These are phyloP conservation scores for Ganaspis brasiliensis DNA, from an alignment of 2,888 invertebrate species.

Conservation along the genomic window DNA sequence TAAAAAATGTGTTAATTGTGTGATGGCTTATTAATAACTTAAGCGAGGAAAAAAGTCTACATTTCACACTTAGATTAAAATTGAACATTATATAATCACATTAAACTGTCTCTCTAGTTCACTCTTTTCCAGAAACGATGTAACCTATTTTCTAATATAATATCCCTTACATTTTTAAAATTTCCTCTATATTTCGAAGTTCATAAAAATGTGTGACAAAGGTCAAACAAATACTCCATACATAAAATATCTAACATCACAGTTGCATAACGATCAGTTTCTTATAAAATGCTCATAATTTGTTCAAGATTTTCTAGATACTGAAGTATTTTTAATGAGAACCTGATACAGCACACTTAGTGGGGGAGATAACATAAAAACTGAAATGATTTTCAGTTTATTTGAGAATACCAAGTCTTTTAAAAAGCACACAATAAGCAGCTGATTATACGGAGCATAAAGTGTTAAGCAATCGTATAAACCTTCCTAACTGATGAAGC, in stretches of 20 bases:
- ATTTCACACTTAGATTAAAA: background rate
- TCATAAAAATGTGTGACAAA: no score
- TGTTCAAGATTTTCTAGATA: background rate
- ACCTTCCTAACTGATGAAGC: background rate
- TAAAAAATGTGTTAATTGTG: no score
- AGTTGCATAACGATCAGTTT: background rate
- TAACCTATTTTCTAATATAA: no score
- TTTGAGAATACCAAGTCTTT: constrained; percentile 8
- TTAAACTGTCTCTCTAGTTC: no score
- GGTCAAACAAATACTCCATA: no score
- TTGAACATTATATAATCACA: background rate
- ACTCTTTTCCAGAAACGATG: no score
- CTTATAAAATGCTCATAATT: background rate
- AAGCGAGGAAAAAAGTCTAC: no score
- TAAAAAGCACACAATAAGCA: background rate
- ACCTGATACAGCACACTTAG: background rate
- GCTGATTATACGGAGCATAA: constrained; percentile 18
- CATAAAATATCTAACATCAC: background rate
- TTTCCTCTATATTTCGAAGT: no score
- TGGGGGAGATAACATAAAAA: constrained; percentile 26
- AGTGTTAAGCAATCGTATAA: background rate
- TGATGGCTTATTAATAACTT: no score
- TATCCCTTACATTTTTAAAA: no score
- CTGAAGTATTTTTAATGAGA: constrained; percentile 5
- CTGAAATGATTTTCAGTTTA: constrained; percentile 4